Conservation (phyloP, 2,113 vertebrate genomes). For the Trinectes maculatus region DNA sequence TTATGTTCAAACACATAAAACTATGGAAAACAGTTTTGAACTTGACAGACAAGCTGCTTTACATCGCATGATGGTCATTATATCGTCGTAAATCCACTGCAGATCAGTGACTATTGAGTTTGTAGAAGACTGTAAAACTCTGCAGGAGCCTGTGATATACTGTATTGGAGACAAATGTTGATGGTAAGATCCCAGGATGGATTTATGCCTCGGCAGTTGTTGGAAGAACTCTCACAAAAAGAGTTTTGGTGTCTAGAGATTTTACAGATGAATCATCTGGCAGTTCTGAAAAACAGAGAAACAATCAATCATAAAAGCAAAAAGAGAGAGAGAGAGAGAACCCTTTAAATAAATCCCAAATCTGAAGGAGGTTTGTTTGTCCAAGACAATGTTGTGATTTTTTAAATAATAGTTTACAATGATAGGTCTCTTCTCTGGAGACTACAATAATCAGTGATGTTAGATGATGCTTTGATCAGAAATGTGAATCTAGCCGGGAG, state of each 20-base stretch:
- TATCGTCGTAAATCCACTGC: conserved; percentile 1
- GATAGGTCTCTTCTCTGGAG: too few species aligned
- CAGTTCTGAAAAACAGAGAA: conserved; percentile 83
- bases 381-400: too few species aligned
- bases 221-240: conserved; percentile 87
- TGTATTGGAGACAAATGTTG: conserved; percentile 18
- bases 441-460: too few species aligned
- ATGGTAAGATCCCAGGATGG: conserved; percentile 14
- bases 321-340: too few species aligned
- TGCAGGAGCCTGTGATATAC: conserved; percentile 2
- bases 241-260: conserved; percentile 88
- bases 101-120: conserved; percentile 13
- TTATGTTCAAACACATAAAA: conserved; percentile 3
- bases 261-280: conserved; percentile 85
- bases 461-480: too few species aligned
- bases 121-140: neutral
- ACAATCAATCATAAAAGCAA: too few species aligned
- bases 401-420: too few species aligned
- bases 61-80: conserved; percentile 1
- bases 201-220: conserved; percentile 85
- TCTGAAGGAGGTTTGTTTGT: too few species aligned
- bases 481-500: neutral
- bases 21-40: conserved; percentile 12
- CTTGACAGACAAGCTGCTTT: conserved; percentile 39
- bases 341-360: too few species aligned